Conservation (phyloP, 2,888 invertebrate genomes). For the Cybosia mesomella region DNA sequence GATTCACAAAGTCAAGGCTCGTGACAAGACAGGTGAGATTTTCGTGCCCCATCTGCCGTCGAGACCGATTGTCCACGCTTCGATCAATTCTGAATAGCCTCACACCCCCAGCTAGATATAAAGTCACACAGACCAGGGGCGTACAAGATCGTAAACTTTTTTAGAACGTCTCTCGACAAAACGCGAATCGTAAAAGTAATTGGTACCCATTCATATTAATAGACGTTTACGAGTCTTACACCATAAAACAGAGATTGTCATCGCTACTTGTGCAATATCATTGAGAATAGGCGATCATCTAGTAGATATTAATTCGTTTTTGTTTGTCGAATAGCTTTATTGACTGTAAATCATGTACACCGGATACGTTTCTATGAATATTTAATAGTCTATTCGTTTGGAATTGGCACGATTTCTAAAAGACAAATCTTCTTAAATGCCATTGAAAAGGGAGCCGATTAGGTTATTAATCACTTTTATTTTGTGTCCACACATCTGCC, state of each 20-base stretch:
- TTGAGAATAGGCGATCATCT: slow-evolving; percentile 69
- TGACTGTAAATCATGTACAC: slow-evolving; percentile 70
- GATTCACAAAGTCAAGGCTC: slow-evolving; percentile 35
- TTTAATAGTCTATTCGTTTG: slow-evolving; percentile 56
- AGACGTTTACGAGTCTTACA: slow-evolving; percentile 84
- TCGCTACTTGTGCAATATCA: slow-evolving; percentile 77
- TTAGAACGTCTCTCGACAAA: slow-evolving; percentile 82
- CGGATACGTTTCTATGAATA: slow-evolving; percentile 67
- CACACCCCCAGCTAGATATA: slow-evolving; percentile 70
- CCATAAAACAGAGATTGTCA: slow-evolving; percentile 87
- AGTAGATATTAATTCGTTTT: slow-evolving; percentile 73
- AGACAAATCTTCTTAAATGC: slow-evolving; percentile 29
- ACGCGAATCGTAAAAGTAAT: slow-evolving; percentile 87
- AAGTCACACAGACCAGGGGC: slow-evolving; percentile 77
- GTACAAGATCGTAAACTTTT: slow-evolving; percentile 83
- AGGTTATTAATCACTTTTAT: slow-evolving; percentile 54
- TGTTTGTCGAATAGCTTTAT: slow-evolving; percentile 76
- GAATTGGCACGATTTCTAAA: slow-evolving; percentile 60
- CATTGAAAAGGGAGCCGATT: slow-evolving; percentile 43
- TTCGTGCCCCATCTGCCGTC: slow-evolving; percentile 74
- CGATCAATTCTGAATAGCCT: slow-evolving; percentile 56
- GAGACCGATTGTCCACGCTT: slow-evolving; percentile 67
- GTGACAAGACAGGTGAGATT: slow-evolving; percentile 61
- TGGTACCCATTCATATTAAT: slow-evolving; percentile 87
- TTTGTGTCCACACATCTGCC: slow-evolving; percentile 59